phyloP scores from a whole-genome alignment of 2,797 vertebrate genomes.

The Vultur gryphus region DNA sequence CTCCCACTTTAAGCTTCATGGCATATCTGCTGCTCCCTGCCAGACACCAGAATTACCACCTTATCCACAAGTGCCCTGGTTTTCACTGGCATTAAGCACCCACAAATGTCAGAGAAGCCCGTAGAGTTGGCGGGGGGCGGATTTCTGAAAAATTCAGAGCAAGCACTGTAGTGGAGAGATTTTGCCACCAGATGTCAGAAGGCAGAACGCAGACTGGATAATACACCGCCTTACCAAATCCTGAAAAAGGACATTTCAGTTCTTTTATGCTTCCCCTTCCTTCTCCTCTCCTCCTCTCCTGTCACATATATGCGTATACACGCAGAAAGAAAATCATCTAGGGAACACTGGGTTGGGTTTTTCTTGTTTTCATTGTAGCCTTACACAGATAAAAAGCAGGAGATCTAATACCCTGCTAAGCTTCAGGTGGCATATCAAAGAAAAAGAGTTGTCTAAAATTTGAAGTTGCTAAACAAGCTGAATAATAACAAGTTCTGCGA shows the following conservation, averaged over 20 bases:
- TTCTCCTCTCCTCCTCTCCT: background rate
- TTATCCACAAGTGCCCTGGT: background rate
- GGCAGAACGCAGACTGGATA: background rate
- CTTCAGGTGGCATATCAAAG: background rate
- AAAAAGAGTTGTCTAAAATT: background rate
- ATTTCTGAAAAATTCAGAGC: background rate
- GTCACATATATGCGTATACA: background rate
- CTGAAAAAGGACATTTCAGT: background rate
- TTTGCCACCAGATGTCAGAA: slow-evolving; percentile 57
- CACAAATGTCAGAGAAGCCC: background rate
- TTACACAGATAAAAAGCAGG: background rate
- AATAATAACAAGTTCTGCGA: background rate
- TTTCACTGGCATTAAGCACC: background rate
- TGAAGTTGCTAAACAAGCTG: slow-evolving; percentile 18
- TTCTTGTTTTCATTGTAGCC: background rate
- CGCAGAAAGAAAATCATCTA: background rate
- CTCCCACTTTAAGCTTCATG: background rate
- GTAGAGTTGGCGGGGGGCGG: rapidly evolving
- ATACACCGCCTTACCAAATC: background rate
- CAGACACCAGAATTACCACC: background rate
- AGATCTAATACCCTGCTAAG: background rate
- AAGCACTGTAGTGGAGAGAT: background rate
- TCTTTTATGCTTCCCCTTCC: background rate
- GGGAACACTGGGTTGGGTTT: background rate
- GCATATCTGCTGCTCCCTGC: background rate